Evolutionary conservation across 2,113 vertebrate genomes (phyloP), one percentile per base, ranked within the genome.

Genomic region (Eubucco bourcierii): DNA sequence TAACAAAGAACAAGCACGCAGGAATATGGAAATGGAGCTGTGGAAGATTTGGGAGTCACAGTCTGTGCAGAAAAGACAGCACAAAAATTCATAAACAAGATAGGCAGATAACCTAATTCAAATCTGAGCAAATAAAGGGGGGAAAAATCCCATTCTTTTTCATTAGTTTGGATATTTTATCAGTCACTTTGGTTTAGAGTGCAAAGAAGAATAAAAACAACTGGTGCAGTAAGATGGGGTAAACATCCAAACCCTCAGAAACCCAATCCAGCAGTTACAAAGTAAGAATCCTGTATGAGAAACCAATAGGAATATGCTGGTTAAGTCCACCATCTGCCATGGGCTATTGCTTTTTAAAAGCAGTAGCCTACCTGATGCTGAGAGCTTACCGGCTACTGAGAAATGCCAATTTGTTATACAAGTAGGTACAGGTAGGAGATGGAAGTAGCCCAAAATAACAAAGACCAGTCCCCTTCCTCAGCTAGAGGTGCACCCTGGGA

Each of bases 1-100:
- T 99, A 99, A 99, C 98, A 98, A 98, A 98, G 98, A 98, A 98
- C 98, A 98, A 98, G 98, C 98, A 98, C 98, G 98, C 98, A 98
- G 98, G 98, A 98, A 99, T 98, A 98, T 98, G 98, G 98, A 98
- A 98, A 99, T 98, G 98, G 97, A 97, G 97, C 97, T 97, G 98
- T 97, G 96, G 98, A 98, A 98, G 97, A 98, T 97, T 98, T 97
- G 97, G 97, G 98, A 98, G 98, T 96, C 95, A 84, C 96, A 97
- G 96, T 95, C 97, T 97, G 97, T 97, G 96, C 95, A 95, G 97
- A 92, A 97, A 95, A 98, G 95, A 95, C 97, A 97, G 97, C 96
- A 96, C 96, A 97, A 96, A 97, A 97, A 97, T 97, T 97, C 96
- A 97, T 96, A 97, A 98, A 97, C 97, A 97, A 98, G 97, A 98